Evolutionary conservation across 2,888 invertebrate genomes (phyloP).

Genomic region (Meliscaeva auricollis): DNA sequence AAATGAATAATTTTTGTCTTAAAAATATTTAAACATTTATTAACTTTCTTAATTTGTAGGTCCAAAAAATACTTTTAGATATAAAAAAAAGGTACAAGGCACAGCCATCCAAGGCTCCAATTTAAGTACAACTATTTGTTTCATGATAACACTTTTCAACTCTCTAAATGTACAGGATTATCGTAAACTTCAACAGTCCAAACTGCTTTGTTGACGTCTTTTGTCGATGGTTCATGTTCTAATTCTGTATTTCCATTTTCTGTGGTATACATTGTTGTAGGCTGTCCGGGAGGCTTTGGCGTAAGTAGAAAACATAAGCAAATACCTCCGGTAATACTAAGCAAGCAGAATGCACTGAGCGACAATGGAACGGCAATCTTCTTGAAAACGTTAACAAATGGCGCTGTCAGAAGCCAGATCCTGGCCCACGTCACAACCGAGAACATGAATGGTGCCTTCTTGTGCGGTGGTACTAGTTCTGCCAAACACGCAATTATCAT

Average conservation of each 20-base stretch:
- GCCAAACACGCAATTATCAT: slow-evolving; percentile 83
- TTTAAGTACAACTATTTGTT: slow-evolving; percentile 14
- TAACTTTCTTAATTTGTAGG: background rate
- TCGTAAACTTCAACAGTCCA: slow-evolving; percentile 68
- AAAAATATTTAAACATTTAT: background rate
- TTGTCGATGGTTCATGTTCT: slow-evolving; percentile 27
- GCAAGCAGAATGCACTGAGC: slow-evolving; percentile 80
- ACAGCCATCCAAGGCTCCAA: slow-evolving; percentile 37
- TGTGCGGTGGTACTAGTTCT: slow-evolving; percentile 82
- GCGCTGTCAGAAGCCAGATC: slow-evolving; percentile 83
- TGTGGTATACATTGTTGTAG: background rate
- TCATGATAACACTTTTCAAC: background rate
- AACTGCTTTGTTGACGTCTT: slow-evolving; percentile 50
- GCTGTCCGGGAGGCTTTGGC: slow-evolving; percentile 67
- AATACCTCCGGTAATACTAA: slow-evolving; percentile 82
- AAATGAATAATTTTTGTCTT: too few relatives aligned
- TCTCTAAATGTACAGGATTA: slow-evolving; percentile 41
- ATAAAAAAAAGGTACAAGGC: slow-evolving; percentile 13
- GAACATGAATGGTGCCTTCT: slow-evolving; percentile 82
- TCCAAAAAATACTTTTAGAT: background rate
- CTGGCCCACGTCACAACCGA: slow-evolving; percentile 83
- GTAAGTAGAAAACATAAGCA: slow-evolving; percentile 81
- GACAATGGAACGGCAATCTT: slow-evolving; percentile 82
- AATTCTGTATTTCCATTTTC: slow-evolving; percentile 50
- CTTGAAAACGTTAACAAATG: slow-evolving; percentile 83